Conservation (phyloP, 1,140 invertebrate species). For the Brachionus manjavacas region DNA sequence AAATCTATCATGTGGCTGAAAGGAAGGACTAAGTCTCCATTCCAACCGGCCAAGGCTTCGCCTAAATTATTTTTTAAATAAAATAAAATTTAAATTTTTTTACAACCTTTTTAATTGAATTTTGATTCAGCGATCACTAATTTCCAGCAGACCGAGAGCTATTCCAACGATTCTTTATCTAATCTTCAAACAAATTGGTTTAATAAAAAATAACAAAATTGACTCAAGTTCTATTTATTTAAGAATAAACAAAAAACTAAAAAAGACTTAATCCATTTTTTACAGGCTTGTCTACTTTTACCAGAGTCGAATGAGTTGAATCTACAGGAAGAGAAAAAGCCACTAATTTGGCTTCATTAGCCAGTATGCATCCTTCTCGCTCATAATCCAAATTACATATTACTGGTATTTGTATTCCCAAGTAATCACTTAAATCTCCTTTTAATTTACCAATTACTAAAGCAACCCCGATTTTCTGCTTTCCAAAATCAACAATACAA, state of each 20-base stretch:
- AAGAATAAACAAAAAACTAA: too few relatives aligned
- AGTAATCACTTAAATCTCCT: not conserved
- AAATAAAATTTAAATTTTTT: not conserved
- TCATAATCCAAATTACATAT: not conserved
- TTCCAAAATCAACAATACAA: not conserved
- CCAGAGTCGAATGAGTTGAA: not conserved
- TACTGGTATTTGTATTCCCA: not conserved
- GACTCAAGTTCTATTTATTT: too few relatives aligned
- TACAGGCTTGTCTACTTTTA: not conserved
- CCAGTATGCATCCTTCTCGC: not conserved
- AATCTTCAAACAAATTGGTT: too few relatives aligned
- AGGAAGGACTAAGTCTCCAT: too few relatives aligned
- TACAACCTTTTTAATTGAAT: too few relatives aligned
- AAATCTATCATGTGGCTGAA: too few relatives aligned
- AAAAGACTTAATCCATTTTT: not conserved
- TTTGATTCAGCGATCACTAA: too few relatives aligned
- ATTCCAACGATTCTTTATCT: too few relatives aligned
- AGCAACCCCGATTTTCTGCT: not conserved
- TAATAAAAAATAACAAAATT: too few relatives aligned
- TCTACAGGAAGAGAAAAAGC: not conserved
- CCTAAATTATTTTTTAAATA: too few relatives aligned
- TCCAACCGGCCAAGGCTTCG: too few relatives aligned
- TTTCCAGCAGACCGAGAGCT: too few relatives aligned
- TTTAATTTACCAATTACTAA: not conserved
- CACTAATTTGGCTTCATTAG: not conserved